phyloP scores from a whole-genome alignment of 2,797 vertebrate species.

The Hoplostethus mediterraneus region DNA sequence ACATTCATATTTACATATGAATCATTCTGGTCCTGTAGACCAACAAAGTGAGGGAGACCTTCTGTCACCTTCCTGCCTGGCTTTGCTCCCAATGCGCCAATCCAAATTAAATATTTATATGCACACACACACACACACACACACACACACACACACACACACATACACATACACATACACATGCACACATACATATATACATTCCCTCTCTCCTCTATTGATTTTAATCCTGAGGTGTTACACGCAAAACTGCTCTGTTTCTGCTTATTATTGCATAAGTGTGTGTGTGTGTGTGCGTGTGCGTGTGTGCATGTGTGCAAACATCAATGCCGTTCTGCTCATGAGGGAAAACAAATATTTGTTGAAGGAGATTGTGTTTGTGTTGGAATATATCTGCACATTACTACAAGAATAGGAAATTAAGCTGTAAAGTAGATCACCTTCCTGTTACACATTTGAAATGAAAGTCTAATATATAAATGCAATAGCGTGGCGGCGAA shows the following conservation, averaged over 20 bases:
- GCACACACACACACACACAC: neutral
- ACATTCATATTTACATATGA: neutral
- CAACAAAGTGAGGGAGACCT: neutral
- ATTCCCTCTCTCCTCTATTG: neutral
- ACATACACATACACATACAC: neutral
- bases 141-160: neutral
- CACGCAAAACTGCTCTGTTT: neutral
- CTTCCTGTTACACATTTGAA: neutral
- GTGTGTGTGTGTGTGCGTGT: neutral
- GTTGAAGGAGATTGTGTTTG: neutral
- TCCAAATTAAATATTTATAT: conserved; percentile 7
- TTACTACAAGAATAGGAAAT: neutral
- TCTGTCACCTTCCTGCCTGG: conserved; percentile 12
- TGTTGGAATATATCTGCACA: neutral
- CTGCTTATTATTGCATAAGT: neutral
- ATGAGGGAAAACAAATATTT: conserved; percentile 4
- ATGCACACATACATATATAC: neutral
- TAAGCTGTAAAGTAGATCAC: neutral
- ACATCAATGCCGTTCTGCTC: neutral
- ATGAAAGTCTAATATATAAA: neutral
- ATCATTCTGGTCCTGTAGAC: neutral
- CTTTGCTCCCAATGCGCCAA: neutral
- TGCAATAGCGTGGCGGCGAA: too few species aligned
- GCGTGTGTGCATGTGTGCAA: neutral
- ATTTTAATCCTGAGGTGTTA: neutral